A percentile compares a stretch with the other conserved stretches of the same genome.
Conservation (phyloP, 2,888 invertebrate genomes). For the Oscheius onirici region DNA sequence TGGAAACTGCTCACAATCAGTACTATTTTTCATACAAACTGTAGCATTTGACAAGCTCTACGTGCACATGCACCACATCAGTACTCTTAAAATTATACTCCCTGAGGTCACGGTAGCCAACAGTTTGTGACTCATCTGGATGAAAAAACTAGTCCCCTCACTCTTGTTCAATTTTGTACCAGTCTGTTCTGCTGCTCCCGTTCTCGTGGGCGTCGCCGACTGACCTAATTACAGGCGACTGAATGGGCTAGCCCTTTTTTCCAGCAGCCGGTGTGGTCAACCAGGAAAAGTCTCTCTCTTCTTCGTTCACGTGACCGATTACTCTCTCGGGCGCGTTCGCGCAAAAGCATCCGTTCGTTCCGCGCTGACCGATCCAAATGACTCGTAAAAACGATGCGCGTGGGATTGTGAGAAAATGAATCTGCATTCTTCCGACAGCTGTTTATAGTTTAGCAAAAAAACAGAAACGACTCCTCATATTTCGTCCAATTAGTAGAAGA, state of each 20-base stretch:
- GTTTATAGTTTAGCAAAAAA: constrained; percentile 24
- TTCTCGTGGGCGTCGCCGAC: constrained; percentile 12
- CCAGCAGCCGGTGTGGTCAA: not conserved
- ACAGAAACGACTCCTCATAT: not conserved
- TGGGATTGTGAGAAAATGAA: not conserved
- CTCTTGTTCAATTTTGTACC: not conserved
- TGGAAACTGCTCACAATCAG: too few species aligned
- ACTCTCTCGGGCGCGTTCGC: not conserved
- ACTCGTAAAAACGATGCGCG: not conserved
- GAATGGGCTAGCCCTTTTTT: constrained; percentile 29
- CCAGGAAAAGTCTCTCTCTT: too few species aligned
- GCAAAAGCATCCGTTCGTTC: not conserved
- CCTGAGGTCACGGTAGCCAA: too few species aligned
- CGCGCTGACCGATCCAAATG: not conserved
- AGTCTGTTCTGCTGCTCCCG: not conserved
- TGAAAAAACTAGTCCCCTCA: constrained; percentile 10
- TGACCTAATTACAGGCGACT: constrained; percentile 29
- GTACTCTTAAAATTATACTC: too few species aligned
- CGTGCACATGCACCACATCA: too few species aligned
- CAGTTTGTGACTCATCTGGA: too few species aligned
- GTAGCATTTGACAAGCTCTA: too few species aligned
- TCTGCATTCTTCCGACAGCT: not conserved
- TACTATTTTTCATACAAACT: too few species aligned
- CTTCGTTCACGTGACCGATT: constrained; percentile 19
- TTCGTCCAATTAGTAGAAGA: not conserved